These are phyloP conservation scores for Clarias pachynema DNA, from an alignment of 2,797 vertebrate species.

Conservation along the genomic window DNA sequence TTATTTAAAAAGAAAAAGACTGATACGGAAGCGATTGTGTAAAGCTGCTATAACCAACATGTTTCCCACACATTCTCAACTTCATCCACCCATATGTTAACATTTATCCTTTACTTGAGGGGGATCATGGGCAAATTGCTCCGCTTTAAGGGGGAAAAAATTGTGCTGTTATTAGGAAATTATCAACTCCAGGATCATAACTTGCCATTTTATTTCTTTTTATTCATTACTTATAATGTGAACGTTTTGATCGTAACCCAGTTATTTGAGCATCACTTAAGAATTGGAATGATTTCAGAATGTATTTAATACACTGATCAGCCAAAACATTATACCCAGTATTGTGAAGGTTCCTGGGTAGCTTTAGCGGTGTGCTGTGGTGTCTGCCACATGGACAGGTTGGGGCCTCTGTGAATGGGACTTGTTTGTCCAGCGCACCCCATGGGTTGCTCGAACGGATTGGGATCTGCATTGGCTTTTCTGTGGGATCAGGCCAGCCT, in stretches of 20 bases:
- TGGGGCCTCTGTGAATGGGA: no score
- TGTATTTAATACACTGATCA: not conserved
- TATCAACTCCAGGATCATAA: not conserved
- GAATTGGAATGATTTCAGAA: not conserved
- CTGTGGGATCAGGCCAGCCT: no score
- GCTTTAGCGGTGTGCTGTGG: no score
- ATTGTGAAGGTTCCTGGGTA: no score
- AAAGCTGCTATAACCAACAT: not conserved
- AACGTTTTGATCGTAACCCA: not conserved
- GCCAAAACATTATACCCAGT: no score
- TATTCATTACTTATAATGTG: not conserved
- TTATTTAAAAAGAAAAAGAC: not conserved
- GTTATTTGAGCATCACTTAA: not conserved
- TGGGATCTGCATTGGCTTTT: no score
- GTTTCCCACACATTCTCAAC: not conserved
- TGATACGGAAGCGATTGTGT: not conserved
- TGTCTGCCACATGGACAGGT: no score
- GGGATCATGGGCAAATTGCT: not conserved
- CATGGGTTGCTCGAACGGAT: no score
- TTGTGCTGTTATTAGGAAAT: not conserved
- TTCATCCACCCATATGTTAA: no score
- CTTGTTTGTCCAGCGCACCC: no score
- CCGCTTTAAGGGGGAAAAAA: not conserved
- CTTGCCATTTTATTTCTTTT: not conserved
- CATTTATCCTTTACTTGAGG: no score